Evolutionary conservation across 2,888 invertebrate genomes (phyloP).

Genomic region (Myopa tessellatipennis): DNA sequence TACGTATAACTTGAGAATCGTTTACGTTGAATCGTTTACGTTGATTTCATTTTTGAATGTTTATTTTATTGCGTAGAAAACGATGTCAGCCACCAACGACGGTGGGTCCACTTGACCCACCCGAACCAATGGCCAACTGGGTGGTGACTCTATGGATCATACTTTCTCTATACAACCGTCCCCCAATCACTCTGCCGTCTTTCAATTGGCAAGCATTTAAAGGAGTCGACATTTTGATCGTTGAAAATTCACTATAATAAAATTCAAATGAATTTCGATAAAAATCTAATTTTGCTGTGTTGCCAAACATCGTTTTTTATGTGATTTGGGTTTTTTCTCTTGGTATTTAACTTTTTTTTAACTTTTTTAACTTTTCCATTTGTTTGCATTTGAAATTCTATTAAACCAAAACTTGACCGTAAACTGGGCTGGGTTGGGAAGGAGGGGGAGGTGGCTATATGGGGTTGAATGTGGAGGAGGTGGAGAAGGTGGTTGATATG

Average conservation of each 20-base stretch:
- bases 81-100: constrained; percentile 58
- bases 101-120: background rate
- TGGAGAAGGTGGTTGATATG: too few species aligned
- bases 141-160: too few species aligned
- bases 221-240: constrained; percentile 31
- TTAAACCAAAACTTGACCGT: too few species aligned
- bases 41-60: constrained; percentile 64
- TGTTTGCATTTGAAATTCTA: too few species aligned
- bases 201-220: constrained; percentile 28
- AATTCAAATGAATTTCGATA: constrained; percentile 67
- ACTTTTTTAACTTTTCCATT: background rate
- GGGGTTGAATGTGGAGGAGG: too few species aligned
- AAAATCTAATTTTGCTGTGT: constrained; percentile 63
- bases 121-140: background rate
- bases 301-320: background rate
- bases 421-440: too few species aligned
- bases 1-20: constrained; percentile 46
- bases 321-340: too few species aligned
- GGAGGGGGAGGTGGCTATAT: too few species aligned
- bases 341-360: too few species aligned
- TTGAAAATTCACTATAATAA: constrained; percentile 56
- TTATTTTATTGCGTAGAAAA: constrained; percentile 66
- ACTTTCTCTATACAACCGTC: too few species aligned
- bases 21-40: constrained; percentile 65
- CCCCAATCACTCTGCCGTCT: background rate